Evolutionary conservation across 2,888 invertebrate species (phyloP), one percentile per base, ranked within the genome.

Genomic region (Agriopis aurantiaria): DNA sequence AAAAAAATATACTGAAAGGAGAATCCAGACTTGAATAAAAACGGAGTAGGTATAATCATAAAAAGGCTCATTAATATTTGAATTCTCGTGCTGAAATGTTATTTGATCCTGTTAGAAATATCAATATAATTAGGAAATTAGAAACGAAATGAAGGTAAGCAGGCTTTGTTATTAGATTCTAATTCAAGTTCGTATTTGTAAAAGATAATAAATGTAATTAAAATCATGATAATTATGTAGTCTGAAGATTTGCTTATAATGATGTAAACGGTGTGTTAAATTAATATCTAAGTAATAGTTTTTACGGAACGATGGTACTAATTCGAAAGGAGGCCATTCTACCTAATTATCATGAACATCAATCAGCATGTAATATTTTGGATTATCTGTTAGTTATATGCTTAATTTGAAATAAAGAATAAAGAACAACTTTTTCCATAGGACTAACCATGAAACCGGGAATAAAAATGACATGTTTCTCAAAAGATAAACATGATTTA

Each of bases 91-190:
- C 43, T 33, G 46, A 57, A 63, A 68, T 53, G 46, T 61, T 57
- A 68, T 63, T 63, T 61, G 23, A 65, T 69, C 61, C 59, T 49
- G 41, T 65, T 65, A 61, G 46, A 10, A 69, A 69, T 65, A 65
- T 65, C 56, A 69, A 65, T 51, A 65, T 65, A 65, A 69, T 69
- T 65, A 69, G 61, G 52, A 60, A 65, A 66, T 60, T 11, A 41
- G 3, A 60, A 61, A 71, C 33, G 48, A 64, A 70, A 70, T 57
- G 53, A 45, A 51, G 51, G 56, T 58, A 11, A 11, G 49, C 46
- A 49, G 64, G n/a, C 43, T 55, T 59, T 59, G 40, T 62, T 48
- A 61, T 57, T 51, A 61, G 46, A 40, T 8, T 46, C 58, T 58
- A 8, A 58, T 46, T 46, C n/a, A 48, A 58, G 46, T 46, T 46